Base-by-base conservation (phyloP, 1,140 invertebrate genomes). In the Bombus pascuorum region DNA sequence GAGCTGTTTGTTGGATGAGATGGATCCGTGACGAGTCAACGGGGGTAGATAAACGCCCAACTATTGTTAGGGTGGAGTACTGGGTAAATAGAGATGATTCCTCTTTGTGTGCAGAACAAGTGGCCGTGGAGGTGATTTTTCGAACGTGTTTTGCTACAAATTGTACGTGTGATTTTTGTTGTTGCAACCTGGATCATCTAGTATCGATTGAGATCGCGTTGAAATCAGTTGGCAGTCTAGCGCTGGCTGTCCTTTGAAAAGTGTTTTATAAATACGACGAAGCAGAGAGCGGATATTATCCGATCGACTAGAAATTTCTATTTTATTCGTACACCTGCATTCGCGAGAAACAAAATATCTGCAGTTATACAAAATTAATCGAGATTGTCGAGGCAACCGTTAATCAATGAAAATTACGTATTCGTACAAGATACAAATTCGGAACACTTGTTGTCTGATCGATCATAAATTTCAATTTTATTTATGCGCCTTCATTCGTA, bases 1-100 rank as follows among this genome's bases (percentile, higher is more conserved):
- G 81, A 83, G 81, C 59, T 68, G 81, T 83, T 83, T 39, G 81
- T 57, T 22, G 44, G 22, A 13, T n/a, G 18, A 39, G 80, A 59
- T 32, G 39, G 57, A 44, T 75, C n/a, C 15, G 68, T 28, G 9
- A 71, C 53, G 37, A 34, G n/a, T 59, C 37, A 81, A 28, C 28
- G 34, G 75, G 62, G 81, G 53, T 44, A 65, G 44, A 37, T n/a
- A 28, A 39, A 65, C 44, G 34, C 34, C 22, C 25, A 10, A 12
- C 34, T 37, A 76, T 34, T 32, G 74, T 37, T 28, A 37, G 76
- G 18, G 42, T 44, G 5, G 32, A 39, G 42, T 39, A 44, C 39
- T 12, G 42, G 81, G 32, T 66, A 32, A 77, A 66, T 39, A 62
- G 5, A 12, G 12, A 12, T 0, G 25, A 28, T 34, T 65, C 32